These are phyloP conservation scores for Portevinia maculata DNA, from an alignment of 2,888 invertebrate genomes.

Conservation along the genomic window DNA sequence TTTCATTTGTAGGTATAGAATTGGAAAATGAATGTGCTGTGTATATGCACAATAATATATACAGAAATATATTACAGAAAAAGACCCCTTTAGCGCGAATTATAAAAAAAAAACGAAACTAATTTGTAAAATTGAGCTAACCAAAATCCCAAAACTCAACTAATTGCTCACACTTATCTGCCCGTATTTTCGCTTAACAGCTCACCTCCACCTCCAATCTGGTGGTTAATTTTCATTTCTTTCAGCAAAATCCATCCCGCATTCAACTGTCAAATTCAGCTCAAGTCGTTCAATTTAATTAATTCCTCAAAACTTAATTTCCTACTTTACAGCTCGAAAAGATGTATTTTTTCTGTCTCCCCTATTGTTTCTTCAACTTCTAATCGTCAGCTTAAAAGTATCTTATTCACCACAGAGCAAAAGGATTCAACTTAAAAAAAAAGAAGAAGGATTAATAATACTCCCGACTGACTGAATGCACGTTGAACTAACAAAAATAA, in stretches of 20 bases:
- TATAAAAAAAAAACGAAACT: no score
- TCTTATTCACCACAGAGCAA: conserved; percentile 42
- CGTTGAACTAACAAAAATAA: conserved; percentile 4
- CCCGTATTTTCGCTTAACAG: no score
- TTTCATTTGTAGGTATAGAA: no score
- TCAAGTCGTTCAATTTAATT: conserved; percentile 47
- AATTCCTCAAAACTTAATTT: conserved; percentile 44
- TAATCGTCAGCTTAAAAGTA: conserved; percentile 51
- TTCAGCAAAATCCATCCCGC: conserved; percentile 24
- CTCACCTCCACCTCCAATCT: no score
- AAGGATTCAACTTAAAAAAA: conserved; percentile 32
- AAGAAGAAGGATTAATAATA: conserved; percentile 54
- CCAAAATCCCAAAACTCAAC: no score
- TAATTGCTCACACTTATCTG: no score
- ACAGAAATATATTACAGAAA: no score
- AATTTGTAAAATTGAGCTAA: no score
- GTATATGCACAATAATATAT: no score
- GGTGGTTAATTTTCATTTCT: background rate
- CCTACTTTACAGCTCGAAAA: conserved; percentile 23
- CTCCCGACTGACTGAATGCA: conserved; percentile 28
- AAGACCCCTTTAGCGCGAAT: no score
- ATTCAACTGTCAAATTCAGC: conserved; percentile 58
- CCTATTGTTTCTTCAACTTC: conserved; percentile 33
- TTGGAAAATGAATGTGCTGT: no score
- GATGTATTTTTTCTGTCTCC: background rate